A percentile compares a stretch with the other conserved stretches of the same genome.
Evolutionary conservation across 2,113 vertebrate genomes (phyloP).

Genomic region (Hypanus sabinus): DNA sequence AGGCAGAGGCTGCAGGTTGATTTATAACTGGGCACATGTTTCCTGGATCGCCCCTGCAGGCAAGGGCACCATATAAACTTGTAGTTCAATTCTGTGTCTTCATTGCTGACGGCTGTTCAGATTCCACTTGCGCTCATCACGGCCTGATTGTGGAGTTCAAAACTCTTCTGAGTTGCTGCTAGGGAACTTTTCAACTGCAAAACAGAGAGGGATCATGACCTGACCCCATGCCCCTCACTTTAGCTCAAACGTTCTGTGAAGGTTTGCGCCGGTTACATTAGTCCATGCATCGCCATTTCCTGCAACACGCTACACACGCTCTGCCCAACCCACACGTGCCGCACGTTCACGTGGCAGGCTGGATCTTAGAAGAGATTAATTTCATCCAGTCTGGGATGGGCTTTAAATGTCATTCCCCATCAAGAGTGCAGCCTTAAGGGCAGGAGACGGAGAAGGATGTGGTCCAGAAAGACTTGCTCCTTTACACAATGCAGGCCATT

Average conservation of each 20-base stretch:
- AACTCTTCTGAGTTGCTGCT: slow-evolving; percentile 12
- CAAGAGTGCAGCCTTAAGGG: background rate
- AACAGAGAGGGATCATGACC: no score
- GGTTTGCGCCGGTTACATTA: background rate
- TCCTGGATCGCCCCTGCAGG: background rate
- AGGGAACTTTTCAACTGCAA: slow-evolving; percentile 15
- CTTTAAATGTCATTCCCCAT: no score
- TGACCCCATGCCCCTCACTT: background rate
- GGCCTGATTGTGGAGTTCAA: slow-evolving; percentile 9
- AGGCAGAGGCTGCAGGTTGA: background rate
- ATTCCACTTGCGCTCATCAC: background rate
- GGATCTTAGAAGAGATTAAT: no score
- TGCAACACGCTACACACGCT: background rate
- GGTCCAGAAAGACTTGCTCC: background rate
- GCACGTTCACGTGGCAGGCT: no score
- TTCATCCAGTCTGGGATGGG: background rate
- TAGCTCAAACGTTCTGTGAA: background rate
- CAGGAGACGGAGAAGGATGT: background rate
- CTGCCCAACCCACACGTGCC: background rate
- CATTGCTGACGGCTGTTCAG: background rate
- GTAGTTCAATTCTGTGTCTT: background rate
- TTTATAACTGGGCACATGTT: background rate
- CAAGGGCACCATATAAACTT: background rate
- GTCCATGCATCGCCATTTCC: background rate
- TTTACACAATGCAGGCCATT: background rate